Evolutionary conservation across 2,797 vertebrate species (phyloP), one percentile per base, ranked within the genome.

Genomic region (Garrulus glandarius): DNA sequence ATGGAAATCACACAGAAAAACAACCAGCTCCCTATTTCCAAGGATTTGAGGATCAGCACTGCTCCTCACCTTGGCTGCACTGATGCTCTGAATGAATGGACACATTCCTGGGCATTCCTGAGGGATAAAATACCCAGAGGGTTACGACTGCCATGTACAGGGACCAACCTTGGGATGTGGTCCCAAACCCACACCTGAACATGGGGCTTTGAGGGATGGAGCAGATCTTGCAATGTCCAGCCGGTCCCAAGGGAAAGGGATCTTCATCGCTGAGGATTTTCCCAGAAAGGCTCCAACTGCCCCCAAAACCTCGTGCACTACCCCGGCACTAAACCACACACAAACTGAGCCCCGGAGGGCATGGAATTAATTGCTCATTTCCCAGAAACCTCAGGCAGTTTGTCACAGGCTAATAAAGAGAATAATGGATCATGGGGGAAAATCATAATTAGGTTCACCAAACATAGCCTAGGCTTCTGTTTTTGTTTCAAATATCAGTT

Each of bases 381-480:
- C 84, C 78, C 87, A 96, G 84, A 91, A 89, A 69, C 57, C 49
- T 83, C 64, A 77, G 56, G 75, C 60, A 79, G 14, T 87, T 57
- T 89, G 78, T 83, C 89, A 75, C 68, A 91, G 82, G 49, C 61
- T 87, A 91, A 92, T 63, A 87, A 87, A 91, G 83, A 89, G n/a
- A 87, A 92, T 80, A 95, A 91, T 27, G 47, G 84, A 87, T 63
- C 64, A 74, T 57, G 53, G 75, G 55, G 83, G 53, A 64, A 83
- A 93, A 78, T 84, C 56, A 59, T 75, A 89, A 96, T 91, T 85
- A 93, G 84, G 50, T 22, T 85, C 89, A 64, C 57, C 71, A 75
- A 89, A 80, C 5, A 8, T 34, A 74, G n/a, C 36, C 65, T 50
- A 68, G 68, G 69, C 64, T 94, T 91, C 90, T 89, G 82, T 70